Evolutionary conservation across 2,113 vertebrate species (phyloP).

Genomic region (Riparia riparia): DNA sequence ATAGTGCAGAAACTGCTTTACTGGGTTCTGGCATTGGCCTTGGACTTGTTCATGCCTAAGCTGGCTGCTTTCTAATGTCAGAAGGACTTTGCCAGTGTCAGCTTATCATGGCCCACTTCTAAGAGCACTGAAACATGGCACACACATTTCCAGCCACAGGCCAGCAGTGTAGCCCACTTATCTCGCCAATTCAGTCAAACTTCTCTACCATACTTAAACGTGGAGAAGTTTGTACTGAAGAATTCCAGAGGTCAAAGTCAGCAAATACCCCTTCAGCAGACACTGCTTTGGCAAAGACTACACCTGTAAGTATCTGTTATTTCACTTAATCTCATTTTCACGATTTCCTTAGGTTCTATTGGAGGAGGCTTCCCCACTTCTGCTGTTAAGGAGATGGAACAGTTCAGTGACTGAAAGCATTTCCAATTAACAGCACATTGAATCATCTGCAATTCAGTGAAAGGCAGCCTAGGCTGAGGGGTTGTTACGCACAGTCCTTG

Average conservation of each 20-base stretch:
- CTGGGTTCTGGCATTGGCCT: neutral
- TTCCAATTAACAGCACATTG: neutral
- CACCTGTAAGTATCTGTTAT: neutral
- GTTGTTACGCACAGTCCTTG: neutral
- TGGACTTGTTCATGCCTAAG: neutral
- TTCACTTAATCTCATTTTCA: neutral
- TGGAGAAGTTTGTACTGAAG: neutral
- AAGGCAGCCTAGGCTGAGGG: neutral
- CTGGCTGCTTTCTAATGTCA: neutral
- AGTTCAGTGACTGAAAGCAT: neutral
- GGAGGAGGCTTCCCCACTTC: neutral
- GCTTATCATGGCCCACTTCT: neutral
- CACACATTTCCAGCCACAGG: neutral
- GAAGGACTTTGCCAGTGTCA: neutral
- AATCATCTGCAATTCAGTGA: constrained; percentile 16
- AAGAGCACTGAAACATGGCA: neutral
- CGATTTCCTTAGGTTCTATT: neutral
- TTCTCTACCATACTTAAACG: neutral
- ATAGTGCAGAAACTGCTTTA: neutral
- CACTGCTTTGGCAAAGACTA: neutral
- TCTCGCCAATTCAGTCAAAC: neutral
- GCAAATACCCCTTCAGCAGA: neutral
- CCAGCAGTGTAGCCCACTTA: neutral
- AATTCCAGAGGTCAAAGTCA: neutral
- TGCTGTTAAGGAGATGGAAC: neutral